These are phyloP conservation scores for Ictidomys tridecemlineatus DNA, from an alignment of 2,113 vertebrate genomes.

Conservation along the genomic window DNA sequence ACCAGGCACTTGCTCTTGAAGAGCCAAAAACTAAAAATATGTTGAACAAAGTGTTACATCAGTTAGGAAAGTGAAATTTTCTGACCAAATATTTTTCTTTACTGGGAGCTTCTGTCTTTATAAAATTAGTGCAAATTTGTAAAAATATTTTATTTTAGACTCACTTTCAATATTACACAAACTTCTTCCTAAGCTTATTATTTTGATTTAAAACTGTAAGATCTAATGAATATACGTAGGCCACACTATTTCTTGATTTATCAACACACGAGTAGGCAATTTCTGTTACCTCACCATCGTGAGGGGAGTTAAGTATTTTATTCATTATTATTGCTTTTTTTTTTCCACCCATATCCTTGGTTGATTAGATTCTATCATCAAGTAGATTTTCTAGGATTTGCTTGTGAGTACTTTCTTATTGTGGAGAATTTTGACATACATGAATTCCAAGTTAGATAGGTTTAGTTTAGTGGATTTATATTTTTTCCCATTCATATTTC, in stretches of 20 bases:
- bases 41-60: neutral
- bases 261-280: neutral
- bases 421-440: neutral
- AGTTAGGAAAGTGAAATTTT: neutral
- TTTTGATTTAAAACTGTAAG: conserved; percentile 1
- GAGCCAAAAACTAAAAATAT: neutral
- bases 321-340: neutral
- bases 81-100: neutral
- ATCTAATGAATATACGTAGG: neutral
- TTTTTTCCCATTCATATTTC: neutral
- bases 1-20: neutral
- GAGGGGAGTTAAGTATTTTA: neutral
- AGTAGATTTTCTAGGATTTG: neutral
- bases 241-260: neutral
- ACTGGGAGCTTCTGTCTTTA: neutral
- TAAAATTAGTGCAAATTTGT: neutral
- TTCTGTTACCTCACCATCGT: neutral
- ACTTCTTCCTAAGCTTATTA: neutral
- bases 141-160: neutral
- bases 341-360: neutral
- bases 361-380: neutral
- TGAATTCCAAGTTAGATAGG: neutral
- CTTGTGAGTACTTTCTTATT: neutral
- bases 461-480: neutral
- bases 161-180: neutral